Base-by-base conservation (phyloP, 1,140 invertebrate species). In the Drosophila azteca region DNA sequence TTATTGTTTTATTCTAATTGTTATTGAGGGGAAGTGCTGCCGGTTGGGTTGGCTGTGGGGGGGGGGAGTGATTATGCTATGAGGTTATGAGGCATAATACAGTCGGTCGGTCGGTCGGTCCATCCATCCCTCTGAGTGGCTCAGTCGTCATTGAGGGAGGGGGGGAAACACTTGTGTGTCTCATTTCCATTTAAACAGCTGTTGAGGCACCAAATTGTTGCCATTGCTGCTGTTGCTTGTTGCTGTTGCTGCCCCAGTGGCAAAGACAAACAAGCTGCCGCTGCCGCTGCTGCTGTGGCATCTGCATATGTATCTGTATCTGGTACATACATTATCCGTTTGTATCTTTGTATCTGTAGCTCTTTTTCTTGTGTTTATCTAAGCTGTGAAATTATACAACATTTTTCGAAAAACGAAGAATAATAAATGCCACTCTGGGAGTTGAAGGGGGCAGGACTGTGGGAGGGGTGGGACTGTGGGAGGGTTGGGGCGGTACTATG, bases 1-100 rank as follows among this genome's bases (percentile, higher is more conserved):
- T 77, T 71, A 65, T 68, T 79, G 55, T 79, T 74, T 58, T 73
- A 63, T 79, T 69, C 45, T 79, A 72, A 78, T 72, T 78, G 61
- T 57, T 65, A 57, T 75, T 52, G 45, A 48, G 44, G 65, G 58
- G 72, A 63, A 58, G 64, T 22, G 68, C 26, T 39, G 11, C 3
- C 1, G 3, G 11, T 39, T 11, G 35, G 13, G 8, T 0, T 0
- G 9, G 43, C 15, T 17, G 11, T 31, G 22, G 48, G n/a, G n/a
- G 26, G 45, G 6, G 6, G 44, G 8, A 8, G 5, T 20, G 9
- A 49, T 45, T 67, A 35, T 76, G 73, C 76, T 76, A 76, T 76
- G 17, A n/a, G 73, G 71, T 67, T 77, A 71, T 77, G 54, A 70
- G 69, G 65, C 59, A 76, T 73, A 71, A 78, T 73, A 62, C 59